phyloP scores from a whole-genome alignment of 2,797 vertebrate species.

The Diplodus puntazzo region DNA sequence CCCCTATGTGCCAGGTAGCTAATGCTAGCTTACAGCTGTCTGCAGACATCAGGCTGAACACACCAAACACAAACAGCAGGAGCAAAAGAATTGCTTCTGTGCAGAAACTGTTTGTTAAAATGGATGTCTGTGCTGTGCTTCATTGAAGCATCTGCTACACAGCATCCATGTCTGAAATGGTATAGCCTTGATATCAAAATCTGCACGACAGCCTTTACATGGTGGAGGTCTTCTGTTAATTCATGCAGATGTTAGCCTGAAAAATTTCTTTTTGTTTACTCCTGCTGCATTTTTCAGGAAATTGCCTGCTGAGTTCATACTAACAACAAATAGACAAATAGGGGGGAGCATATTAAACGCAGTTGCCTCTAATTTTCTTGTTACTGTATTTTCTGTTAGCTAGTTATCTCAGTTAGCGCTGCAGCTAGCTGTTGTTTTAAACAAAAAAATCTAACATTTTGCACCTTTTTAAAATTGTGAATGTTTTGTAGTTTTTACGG shows the following conservation, averaged over 20 bases:
- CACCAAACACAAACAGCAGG: conserved; percentile 35
- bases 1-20: conserved; percentile 14
- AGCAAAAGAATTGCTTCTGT: conserved; percentile 17
- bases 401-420: too few species aligned
- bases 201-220: not conserved
- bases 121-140: not conserved
- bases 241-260: not conserved
- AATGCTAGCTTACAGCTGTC: conserved; percentile 28
- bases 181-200: not conserved
- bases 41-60: conserved; percentile 25
- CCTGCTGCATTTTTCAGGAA: not conserved
- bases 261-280: not conserved
- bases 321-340: too few species aligned
- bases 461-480: not conserved
- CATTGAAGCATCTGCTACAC: not conserved
- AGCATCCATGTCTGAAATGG: not conserved
- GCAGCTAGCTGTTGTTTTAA: too few species aligned
- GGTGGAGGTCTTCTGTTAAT: not conserved
- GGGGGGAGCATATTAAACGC: too few species aligned
- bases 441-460: too few species aligned
- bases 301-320: too few species aligned
- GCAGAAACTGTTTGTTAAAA: conserved; percentile 7
- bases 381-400: too few species aligned
- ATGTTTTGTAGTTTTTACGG: not conserved
- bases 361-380: too few species aligned